A percentile compares a stretch with the other conserved stretches of the same genome.
Conservation (phyloP, 2,888 invertebrate species). For the Melanophora roralis region DNA sequence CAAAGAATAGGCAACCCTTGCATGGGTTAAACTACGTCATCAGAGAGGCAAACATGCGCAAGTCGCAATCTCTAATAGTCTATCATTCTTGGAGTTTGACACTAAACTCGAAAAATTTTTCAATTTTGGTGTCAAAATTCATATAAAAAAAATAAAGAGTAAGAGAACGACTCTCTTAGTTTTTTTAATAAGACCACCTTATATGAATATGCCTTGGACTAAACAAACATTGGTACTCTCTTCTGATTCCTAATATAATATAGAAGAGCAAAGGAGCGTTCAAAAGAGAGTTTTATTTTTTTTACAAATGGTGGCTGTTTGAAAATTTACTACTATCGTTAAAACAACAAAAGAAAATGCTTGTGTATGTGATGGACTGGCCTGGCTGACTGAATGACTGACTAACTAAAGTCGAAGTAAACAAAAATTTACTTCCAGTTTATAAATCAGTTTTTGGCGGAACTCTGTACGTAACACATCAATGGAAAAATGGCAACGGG, state of each 20-base stretch:
- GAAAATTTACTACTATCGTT: slow-evolving; percentile 31
- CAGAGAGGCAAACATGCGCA: no score
- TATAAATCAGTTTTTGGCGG: slow-evolving; percentile 76
- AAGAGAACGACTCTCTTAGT: no score
- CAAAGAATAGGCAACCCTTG: no score
- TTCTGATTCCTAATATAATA: background rate
- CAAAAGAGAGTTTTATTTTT: background rate
- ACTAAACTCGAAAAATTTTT: no score
- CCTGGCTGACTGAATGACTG: background rate
- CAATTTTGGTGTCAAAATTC: no score
- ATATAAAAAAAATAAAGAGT: no score
- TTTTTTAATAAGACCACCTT: no score
- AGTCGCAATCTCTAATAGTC: no score
- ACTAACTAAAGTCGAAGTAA: slow-evolving; percentile 61
- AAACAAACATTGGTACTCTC: background rate
- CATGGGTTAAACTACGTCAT: no score
- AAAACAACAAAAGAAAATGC: slow-evolving; percentile 33
- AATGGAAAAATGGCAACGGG: slow-evolving; percentile 9
- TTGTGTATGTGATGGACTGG: slow-evolving; percentile 32
- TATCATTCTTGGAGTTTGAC: no score
- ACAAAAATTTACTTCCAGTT: slow-evolving; percentile 69
- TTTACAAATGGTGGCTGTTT: slow-evolving; percentile 54
- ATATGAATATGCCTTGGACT: no score
- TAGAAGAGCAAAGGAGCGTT: background rate
- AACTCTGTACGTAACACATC: slow-evolving; percentile 68